Conservation (phyloP, 2,888 invertebrate species). For the Sinodicranocentrus sp. region DNA sequence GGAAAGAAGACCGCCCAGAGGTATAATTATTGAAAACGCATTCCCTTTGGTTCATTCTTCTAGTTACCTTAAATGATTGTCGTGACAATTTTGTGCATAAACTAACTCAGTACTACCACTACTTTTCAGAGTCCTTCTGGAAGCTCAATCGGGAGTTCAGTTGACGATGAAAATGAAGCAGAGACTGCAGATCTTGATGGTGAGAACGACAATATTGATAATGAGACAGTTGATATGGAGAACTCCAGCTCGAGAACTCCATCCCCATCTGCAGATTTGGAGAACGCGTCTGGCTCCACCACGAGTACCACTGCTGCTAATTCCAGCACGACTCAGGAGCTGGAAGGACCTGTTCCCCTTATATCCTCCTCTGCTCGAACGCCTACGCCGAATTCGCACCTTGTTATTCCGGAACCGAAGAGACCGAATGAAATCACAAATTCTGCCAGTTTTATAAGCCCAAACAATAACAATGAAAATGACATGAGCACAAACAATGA, state of each 20-base stretch:
- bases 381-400: constrained; percentile 64
- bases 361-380: constrained; percentile 65
- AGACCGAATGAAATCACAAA: constrained; percentile 61
- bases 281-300: constrained; percentile 61
- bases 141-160: constrained; percentile 90
- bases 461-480: constrained; percentile 41
- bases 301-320: constrained; percentile 40
- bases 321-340: constrained; percentile 13
- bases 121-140: constrained; percentile 85
- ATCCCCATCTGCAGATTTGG: constrained; percentile 74
- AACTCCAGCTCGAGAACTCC: constrained; percentile 76
- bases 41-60: no score
- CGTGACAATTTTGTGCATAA: no score
- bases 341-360: constrained; percentile 60
- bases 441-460: constrained; percentile 30
- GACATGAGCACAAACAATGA: constrained; percentile 61
- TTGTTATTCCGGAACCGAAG: constrained; percentile 73
- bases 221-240: constrained; percentile 73
- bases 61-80: no score
- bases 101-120: no score
- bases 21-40: constrained; percentile 72
- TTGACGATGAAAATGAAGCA: constrained; percentile 82
- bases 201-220: constrained; percentile 75
- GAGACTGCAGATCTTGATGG: constrained; percentile 67
- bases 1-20: constrained; percentile 82